Percentiles rank a stretch among this genome's conserved stretches.
Evolutionary conservation across 2,113 vertebrate genomes (phyloP).

Genomic region (Amphiprion percula): DNA sequence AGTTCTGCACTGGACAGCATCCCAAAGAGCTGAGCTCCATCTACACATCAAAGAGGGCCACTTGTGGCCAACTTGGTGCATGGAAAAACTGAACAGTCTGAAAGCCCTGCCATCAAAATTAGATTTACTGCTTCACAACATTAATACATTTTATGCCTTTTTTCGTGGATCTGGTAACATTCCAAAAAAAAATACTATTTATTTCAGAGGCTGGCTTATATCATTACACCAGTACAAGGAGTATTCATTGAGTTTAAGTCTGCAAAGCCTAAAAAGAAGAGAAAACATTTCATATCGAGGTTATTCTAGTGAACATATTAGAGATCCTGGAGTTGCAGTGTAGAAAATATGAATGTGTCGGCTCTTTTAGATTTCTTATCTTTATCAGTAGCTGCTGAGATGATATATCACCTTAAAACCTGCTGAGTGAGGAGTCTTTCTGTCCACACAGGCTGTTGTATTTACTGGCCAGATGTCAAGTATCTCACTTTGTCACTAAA

Average conservation of each 20-base stretch:
- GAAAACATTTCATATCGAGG: background rate
- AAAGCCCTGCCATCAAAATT: slow-evolving; percentile 57
- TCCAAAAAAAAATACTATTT: slow-evolving; percentile 41
- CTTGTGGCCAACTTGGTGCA: slow-evolving; percentile 65
- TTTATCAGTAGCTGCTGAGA: background rate
- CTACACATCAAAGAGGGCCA: slow-evolving; percentile 73
- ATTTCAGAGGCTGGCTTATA: slow-evolving; percentile 24
- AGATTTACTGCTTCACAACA: slow-evolving; percentile 58
- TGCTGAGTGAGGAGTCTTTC: background rate
- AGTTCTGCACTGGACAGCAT: slow-evolving; percentile 61
- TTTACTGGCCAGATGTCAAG: slow-evolving; percentile 4
- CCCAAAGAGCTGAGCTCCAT: slow-evolving; percentile 67
- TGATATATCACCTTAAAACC: slow-evolving; percentile 16
- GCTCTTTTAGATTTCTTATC: slow-evolving; percentile 1
- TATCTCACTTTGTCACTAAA: slow-evolving; percentile 6
- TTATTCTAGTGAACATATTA: background rate
- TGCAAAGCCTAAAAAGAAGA: background rate
- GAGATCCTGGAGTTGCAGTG: background rate
- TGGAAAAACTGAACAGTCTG: slow-evolving; percentile 67
- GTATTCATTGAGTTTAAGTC: background rate
- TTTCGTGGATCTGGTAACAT: slow-evolving; percentile 33
- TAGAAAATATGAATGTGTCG: slow-evolving; percentile 1
- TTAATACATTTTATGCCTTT: slow-evolving; percentile 35
- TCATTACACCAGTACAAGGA: slow-evolving; percentile 5
- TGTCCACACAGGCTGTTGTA: background rate